A percentile compares a stretch with the other conserved stretches of the same genome.
phyloP scores from a whole-genome alignment of 1,140 invertebrate genomes.

The Drosophila neocordata region DNA sequence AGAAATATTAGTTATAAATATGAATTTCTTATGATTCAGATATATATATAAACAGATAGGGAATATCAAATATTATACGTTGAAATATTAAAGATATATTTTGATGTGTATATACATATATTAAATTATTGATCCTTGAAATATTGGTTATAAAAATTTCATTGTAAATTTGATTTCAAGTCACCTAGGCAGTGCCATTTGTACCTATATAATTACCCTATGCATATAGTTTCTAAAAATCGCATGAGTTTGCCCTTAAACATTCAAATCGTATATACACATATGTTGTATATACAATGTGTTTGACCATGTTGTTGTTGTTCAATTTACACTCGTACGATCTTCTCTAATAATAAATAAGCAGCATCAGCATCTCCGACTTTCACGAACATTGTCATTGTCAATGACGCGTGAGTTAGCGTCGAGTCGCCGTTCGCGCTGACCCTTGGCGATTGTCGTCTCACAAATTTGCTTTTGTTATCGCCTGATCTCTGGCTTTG shows the following conservation, averaged over 20 bases:
- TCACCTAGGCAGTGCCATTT: too few species aligned
- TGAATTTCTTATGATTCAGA: neutral
- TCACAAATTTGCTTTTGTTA: slow-evolving; percentile 20
- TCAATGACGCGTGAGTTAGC: slow-evolving; percentile 56
- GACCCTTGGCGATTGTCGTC: slow-evolving; percentile 56
- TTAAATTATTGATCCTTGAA: too few species aligned
- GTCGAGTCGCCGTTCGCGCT: slow-evolving; percentile 29
- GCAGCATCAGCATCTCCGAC: slow-evolving; percentile 33
- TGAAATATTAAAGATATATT: too few species aligned
- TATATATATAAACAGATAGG: neutral
- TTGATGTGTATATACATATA: too few species aligned
- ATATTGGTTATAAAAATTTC: too few species aligned
- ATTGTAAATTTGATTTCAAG: too few species aligned
- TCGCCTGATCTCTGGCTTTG: slow-evolving; percentile 44
- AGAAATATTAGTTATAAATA: neutral
- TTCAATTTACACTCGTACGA: slow-evolving; percentile 75
- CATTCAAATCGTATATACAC: slow-evolving; percentile 12
- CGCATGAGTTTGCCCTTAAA: slow-evolving; percentile 17
- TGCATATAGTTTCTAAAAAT: neutral
- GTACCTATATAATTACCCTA: too few species aligned
- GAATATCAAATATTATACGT: too few species aligned
- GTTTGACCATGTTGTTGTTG: slow-evolving; percentile 23
- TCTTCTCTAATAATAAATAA: slow-evolving; percentile 50
- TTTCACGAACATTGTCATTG: slow-evolving; percentile 59
- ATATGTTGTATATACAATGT: neutral